Base-by-base conservation (phyloP, 2,113 vertebrate species). In the Tetraodon nigroviridis region DNA sequence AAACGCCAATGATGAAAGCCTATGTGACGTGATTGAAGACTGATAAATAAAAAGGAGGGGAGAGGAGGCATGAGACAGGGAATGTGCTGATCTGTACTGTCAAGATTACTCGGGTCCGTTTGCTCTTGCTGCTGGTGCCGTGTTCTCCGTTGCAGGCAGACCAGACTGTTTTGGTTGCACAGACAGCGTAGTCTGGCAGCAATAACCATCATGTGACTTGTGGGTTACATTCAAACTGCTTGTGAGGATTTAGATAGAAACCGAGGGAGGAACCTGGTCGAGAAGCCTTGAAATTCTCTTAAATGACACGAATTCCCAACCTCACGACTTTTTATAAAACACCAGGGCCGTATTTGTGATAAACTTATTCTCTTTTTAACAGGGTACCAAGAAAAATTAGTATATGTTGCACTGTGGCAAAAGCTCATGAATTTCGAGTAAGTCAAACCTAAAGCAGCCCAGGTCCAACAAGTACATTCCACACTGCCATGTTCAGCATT, bases 141-240 rank as follows among this genome's bases (percentile, higher is more conserved):
- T 75, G 58, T 82, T 56, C 62, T 56, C 58, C 62, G 56, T 27
- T 17, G 68, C 61, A 67, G 54, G 61, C 65, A 46, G 15, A 46
- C 5, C 16, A 46, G 32, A 37, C 8, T 10, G 12, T 37, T 37
- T 37, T 37, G 11, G 11, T 37, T 2, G 11, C 11, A 12, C 32
- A 37, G 32, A 1, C 7, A 52, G 57, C 46, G 40, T 27, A 58
- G 57, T 71, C 20, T 60, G 48, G 65, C 56, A 55, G 58, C 19
- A 32, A 65, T 44, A 42, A 42, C 50, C 49, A 41, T 59, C 48
- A 47, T 70, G 55, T 68, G 68, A 71, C 55, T 69, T 58, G 66
- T 72, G 62, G 77, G 78, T 82, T 87, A 87, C 85, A 88, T 88
- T 86, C 88, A 87, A 78, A 86, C 80, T 69, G 79, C 80, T 82